Evolutionary conservation across 64 coral and sea anemone species (phyloP), one percentile per base, ranked within the genome.

Genomic region (Platygyra sinensis): DNA sequence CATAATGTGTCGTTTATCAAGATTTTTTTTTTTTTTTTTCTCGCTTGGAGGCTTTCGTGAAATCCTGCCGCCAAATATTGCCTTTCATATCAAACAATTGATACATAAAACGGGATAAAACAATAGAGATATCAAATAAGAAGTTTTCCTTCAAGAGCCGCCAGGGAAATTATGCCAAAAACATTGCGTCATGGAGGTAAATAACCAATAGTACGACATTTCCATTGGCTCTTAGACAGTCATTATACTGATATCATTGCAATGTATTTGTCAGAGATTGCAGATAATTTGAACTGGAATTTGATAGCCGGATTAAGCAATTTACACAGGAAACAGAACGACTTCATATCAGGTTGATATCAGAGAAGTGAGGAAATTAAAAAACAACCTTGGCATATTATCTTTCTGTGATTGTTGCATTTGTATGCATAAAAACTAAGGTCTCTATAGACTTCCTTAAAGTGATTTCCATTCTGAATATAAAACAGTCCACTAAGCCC

Each of bases 131-230:
- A 27, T 79, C 19, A 79, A 79, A 55, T 11, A 29, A 28, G 51
- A 14, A 57, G 50, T 27, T 55, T 79, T 5, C 6, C 22, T 28
- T 29, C 11, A 79, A 51, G 50, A 52, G 51, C 76, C 76, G 76
- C 55, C 76, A 51, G 76, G 39, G 76, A 79, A 69, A 79, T 59
- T 79, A 55, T 29, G 76, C 55, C 76, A 79, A 55, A 54, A 29
- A 55, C 55, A 25, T 5, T 22, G 51, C 51, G 20, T 27, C 76
- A 30, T 3, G 8, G 27, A 59, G 51, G 22, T 46, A 54, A 79
- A 79, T 52, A 79, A 79, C 46, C 50, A 57, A 27, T 39, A 12
- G 16, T 15, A 51, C 50, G 76, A 5, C 2, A 52, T 55, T 28
- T 52, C 33, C 49, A 55, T 79, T 55, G 76, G 76, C 20, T 79